Conservation (phyloP, 2,113 vertebrate species). For the Chlamydotis undulata region DNA sequence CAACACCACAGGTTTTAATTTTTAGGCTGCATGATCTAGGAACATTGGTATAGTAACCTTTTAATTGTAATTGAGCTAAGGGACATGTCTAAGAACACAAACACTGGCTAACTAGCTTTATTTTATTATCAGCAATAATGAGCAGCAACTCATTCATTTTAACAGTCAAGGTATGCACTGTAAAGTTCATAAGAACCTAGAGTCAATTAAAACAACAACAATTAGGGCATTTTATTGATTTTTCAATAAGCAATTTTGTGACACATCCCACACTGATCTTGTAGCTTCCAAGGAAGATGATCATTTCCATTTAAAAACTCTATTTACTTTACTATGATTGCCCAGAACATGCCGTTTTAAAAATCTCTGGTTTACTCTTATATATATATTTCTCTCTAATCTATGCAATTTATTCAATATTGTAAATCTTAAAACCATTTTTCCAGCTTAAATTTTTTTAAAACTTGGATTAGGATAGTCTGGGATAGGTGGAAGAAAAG, state of each 20-base stretch:
- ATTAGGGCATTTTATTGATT: conserved; percentile 26
- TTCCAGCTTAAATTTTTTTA: conserved; percentile 64
- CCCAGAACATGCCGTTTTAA: conserved; percentile 41
- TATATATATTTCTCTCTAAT: conserved; percentile 8
- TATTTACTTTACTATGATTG: conserved; percentile 6
- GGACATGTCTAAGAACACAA: not conserved
- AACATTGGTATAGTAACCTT: not conserved
- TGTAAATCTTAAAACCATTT: conserved; percentile 51
- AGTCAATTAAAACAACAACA: conserved; percentile 53
- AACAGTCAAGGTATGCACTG: not conserved
- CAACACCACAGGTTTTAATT: not conserved
- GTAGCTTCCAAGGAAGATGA: not conserved
- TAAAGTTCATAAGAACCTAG: conserved; percentile 34
- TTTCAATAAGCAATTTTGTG: conserved; percentile 20
- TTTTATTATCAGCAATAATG: not conserved
- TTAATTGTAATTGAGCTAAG: not conserved
- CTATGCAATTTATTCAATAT: conserved; percentile 11
- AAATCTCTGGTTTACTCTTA: conserved; percentile 36
- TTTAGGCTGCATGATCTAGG: not conserved
- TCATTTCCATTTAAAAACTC: not conserved
- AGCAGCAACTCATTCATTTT: not conserved
- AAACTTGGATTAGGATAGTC: not conserved
- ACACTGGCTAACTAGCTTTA: not conserved
- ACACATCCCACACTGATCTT: not conserved
- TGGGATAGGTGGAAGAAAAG: not conserved